Base-by-base conservation (phyloP, 2,888 invertebrate species). In the Hydriomena furcata region DNA sequence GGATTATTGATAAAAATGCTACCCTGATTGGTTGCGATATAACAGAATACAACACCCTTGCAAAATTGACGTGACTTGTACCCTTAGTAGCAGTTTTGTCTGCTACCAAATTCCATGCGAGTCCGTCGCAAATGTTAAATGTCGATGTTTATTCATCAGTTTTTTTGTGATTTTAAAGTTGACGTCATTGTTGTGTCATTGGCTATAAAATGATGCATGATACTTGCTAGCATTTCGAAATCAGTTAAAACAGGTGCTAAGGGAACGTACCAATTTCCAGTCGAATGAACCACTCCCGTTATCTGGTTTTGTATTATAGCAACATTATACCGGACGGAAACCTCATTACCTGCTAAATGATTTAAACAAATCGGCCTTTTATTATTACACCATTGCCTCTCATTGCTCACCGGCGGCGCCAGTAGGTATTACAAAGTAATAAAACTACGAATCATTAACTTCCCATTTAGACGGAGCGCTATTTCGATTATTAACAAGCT, bases 381-480 rank as follows among this genome's bases (percentile, higher is more conserved):
- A 68, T 68, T 69, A 67, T 58, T 65, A 65, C 65, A 60, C 59
- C 61, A 62, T 65, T 65, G 63, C 58, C 58, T 63, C 54, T 61
- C 65, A 69, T 69, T 71, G 66, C 72, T 74, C 66, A 64, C 63
- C 58, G 20, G 40, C 58, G 53, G 55, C 7, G 59, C 53, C 24
- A n/a, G 58, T 45, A 58, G 55, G 53, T 63, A 63, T 68, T 65
- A 71, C 69, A 69, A 70, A 72, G 69, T 65, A 76, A 74, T 77
- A 34, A 71, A 73, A 72, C 65, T 66, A 67, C 74, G 75, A 77
- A 75, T 75, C 78, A 79, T 80, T 79, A 76, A 73, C 74, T 73
- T 72, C 66, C 70, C 69, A 69, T 76, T 77, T 73, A 67, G 68
- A 70, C 62, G 65, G 62, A 60, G 61, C 58, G 55, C 60, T 65